Evolutionary conservation across 2,888 invertebrate species (phyloP).

Genomic region (Diplolepis rosae): DNA sequence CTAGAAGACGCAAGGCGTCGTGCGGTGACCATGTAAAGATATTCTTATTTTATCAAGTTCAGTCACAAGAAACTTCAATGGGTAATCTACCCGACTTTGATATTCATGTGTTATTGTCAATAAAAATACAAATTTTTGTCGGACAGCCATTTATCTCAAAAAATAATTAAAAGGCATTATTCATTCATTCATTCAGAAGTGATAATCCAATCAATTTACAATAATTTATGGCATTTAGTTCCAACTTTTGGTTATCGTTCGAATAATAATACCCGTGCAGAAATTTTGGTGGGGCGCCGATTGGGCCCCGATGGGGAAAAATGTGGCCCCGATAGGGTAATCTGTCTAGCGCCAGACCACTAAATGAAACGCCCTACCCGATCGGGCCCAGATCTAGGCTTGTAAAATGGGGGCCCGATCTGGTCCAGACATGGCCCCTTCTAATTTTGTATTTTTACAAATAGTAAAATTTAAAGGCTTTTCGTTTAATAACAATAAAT

Average conservation of each 20-base stretch:
- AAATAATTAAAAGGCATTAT: neutral
- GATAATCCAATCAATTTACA: neutral
- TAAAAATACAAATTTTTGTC: neutral
- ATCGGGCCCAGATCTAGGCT: too few relatives aligned
- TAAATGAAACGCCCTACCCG: too few relatives aligned
- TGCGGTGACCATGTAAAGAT: neutral
- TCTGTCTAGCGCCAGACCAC: too few relatives aligned
- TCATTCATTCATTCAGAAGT: neutral
- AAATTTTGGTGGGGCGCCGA: too few relatives aligned
- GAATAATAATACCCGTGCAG: too few relatives aligned
- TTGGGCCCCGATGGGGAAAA: too few relatives aligned
- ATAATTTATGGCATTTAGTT: neutral
- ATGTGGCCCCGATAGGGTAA: too few relatives aligned
- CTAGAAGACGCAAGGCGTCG: neutral
- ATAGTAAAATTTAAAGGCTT: too few relatives aligned
- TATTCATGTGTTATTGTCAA: neutral
- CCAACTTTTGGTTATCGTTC: neutral
- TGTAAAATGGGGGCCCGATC: too few relatives aligned
- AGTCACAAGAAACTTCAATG: neutral
- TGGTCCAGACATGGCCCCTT: too few relatives aligned
- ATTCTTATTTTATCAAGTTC: neutral
- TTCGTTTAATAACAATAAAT: too few relatives aligned
- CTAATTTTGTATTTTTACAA: too few relatives aligned
- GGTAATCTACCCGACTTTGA: neutral
- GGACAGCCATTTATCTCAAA: neutral